Evolutionary conservation across 2,888 invertebrate genomes (phyloP), one percentile per base, ranked within the genome.

Genomic region (Drosophila melanosoma): DNA sequence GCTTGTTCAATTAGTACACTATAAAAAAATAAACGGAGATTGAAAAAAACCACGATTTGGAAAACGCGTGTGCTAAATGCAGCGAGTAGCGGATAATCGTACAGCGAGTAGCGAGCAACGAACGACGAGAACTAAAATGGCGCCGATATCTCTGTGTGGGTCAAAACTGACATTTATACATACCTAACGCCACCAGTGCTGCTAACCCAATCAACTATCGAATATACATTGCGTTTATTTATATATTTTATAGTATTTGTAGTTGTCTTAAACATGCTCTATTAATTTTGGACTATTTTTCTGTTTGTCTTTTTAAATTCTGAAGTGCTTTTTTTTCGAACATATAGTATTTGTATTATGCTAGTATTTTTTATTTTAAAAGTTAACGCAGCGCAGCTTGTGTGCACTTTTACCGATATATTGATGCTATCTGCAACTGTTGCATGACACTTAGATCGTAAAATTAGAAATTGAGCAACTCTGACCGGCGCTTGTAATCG

Each of bases 41-140:
- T 65, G 79, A 76, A 88, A 84, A 82, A 86, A 86, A 83, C 68
- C 87, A 88, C 83, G 89, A 86, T 86, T 84, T 76, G 70, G 74
- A 86, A 86, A 83, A 84, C 81, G 83, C 83, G 83, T 86, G 80
- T 82, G 80, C 76, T 74, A 74, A 68, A 49, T 58, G 67, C 62
- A 62, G 69, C 82, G 87, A 87, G 75, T 87, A 64, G 78, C 70
- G 56, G 67, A 77, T 68, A 52, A 40, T 38, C 26, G 42, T 54
- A n/a, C 3, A 61, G 7, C 82, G 79, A 79, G 74, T 67, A 23
- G 5, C 80, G 76, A 75, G 63, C 60, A 57, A 56, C 69, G 69
- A 81, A 67, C 53, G 51, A 59, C 81, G 79, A 79, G 81, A 77
- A 73, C 67, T 45, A 79, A 79, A 79, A 79, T 79, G 79, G 79